These are phyloP conservation scores for Leuctra nigra DNA, from an alignment of 2,888 invertebrate genomes.

Conservation along the genomic window DNA sequence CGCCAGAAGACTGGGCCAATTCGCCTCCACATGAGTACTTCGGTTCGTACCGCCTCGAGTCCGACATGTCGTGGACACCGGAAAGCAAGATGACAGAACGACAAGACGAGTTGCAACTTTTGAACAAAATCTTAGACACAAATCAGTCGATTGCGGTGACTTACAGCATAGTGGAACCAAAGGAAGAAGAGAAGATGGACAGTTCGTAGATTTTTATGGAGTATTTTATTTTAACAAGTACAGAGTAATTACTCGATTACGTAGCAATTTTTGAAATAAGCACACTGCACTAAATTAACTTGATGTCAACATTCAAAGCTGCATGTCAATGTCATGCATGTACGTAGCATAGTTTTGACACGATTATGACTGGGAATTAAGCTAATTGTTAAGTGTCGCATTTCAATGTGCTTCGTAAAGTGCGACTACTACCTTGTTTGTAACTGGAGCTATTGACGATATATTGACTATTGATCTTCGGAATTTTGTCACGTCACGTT, in stretches of 20 bases:
- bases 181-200: constrained; percentile 6
- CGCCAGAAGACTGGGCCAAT: constrained; percentile 67
- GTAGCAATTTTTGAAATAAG: too few species aligned
- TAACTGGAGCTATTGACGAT: background rate
- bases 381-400: too few species aligned
- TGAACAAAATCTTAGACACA: constrained; percentile 15
- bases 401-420: too few species aligned
- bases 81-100: constrained; percentile 39
- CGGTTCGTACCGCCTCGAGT: constrained; percentile 60
- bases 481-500: constrained; percentile 39
- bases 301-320: too few species aligned
- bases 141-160: constrained; percentile 12
- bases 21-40: constrained; percentile 51
- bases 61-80: constrained; percentile 64
- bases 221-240: too few species aligned
- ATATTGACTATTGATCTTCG: background rate
- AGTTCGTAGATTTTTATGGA: constrained; percentile 3
- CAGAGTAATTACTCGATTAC: too few species aligned
- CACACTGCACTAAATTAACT: too few species aligned
- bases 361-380: too few species aligned
- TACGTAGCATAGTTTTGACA: too few species aligned
- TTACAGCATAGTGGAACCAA: background rate
- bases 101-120: background rate
- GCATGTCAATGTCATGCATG: too few species aligned
- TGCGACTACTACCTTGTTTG: too few species aligned